phyloP scores from a whole-genome alignment of 2,888 invertebrate genomes.

The Apamea epomidion region DNA sequence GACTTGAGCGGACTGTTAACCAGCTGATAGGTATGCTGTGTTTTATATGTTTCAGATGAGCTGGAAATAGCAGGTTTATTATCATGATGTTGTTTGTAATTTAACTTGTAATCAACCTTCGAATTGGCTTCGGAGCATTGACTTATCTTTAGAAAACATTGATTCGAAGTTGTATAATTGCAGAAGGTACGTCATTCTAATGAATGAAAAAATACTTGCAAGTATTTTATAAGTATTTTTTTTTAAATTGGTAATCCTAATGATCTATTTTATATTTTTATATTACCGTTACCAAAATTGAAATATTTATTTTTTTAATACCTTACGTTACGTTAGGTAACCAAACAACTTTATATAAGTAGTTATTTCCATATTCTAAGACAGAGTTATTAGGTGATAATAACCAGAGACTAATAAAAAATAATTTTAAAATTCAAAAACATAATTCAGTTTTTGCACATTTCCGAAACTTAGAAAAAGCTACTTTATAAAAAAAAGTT shows the following conservation, averaged over 20 bases:
- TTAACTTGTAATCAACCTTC: conserved; percentile 2
- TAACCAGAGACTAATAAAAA: background rate
- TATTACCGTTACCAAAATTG: background rate
- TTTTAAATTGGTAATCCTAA: too few relatives aligned
- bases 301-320: background rate
- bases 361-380: background rate
- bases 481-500: background rate
- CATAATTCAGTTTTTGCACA: too few relatives aligned
- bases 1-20: conserved; percentile 21
- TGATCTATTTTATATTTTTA: too few relatives aligned
- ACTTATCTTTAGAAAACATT: too few relatives aligned
- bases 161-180: background rate
- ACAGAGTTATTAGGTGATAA: background rate
- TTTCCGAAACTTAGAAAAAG: too few relatives aligned
- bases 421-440: too few relatives aligned
- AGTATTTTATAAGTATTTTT: too few relatives aligned
- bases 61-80: background rate
- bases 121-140: background rate
- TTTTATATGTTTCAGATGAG: conserved; percentile 9
- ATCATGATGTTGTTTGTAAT: conserved; percentile 1
- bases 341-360: background rate
- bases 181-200: background rate
- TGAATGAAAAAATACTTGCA: too few relatives aligned
- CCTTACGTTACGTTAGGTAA: background rate
- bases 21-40: background rate